These are phyloP conservation scores for Leptosomus discolor DNA, from an alignment of 2,113 vertebrate species.

Conservation along the genomic window DNA sequence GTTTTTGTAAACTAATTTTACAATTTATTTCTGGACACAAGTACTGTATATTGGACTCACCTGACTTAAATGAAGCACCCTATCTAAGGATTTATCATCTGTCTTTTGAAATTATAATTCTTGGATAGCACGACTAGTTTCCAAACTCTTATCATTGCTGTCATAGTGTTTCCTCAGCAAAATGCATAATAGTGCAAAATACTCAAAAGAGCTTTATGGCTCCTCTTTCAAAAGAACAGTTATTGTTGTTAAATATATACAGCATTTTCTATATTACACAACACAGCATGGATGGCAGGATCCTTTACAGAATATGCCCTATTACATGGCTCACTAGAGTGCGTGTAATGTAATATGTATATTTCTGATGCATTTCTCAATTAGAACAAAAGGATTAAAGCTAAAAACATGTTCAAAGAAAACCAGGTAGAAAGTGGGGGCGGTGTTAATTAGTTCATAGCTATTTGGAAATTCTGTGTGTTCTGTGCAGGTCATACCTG, in stretches of 20 bases:
- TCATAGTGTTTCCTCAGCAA: neutral
- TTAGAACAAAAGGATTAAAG: neutral
- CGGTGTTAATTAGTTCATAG: neutral
- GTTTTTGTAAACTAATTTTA: neutral
- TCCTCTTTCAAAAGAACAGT: neutral
- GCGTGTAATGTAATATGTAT: neutral
- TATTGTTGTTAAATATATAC: neutral
- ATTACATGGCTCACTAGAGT: neutral
- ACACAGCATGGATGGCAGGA: neutral
- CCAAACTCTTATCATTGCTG: neutral
- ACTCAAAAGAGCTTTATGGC: neutral
- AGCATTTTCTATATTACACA: neutral
- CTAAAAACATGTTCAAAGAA: neutral
- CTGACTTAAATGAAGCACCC: neutral
- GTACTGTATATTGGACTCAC: neutral
- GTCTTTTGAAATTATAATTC: neutral
- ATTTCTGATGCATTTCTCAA: neutral
- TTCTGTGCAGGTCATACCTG: neutral
- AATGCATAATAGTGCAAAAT: neutral
- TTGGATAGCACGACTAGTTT: neutral
- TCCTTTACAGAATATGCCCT: neutral
- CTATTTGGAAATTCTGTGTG: neutral
- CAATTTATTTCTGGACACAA: neutral
- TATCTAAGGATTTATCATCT: neutral
- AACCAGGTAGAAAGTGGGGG: neutral